Percentiles rank a stretch among this genome's conserved stretches.
Conservation (phyloP, 2,113 vertebrate genomes). For the Pollimyrus isidori region DNA sequence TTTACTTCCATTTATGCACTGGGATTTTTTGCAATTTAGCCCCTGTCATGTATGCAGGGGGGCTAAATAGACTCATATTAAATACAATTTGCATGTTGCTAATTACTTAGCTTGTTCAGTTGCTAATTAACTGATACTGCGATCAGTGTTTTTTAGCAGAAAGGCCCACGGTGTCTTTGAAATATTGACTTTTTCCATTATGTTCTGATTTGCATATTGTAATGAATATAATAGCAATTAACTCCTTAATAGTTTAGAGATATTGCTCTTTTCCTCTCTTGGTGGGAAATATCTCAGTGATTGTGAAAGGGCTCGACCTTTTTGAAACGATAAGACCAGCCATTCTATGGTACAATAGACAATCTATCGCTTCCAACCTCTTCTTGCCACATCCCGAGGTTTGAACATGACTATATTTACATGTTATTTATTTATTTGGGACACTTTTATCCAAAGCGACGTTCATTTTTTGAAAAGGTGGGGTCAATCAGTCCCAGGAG, state of each 20-base stretch:
- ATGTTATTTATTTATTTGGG: neutral
- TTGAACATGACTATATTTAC: neutral
- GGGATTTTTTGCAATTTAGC: slow-evolving; percentile 15
- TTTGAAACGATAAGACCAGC: neutral
- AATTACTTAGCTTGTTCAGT: slow-evolving; percentile 22
- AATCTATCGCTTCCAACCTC: neutral
- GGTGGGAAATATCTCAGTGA: slow-evolving; percentile 5
- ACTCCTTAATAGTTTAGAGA: slow-evolving; percentile 23
- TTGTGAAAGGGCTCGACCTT: neutral
- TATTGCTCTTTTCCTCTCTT: slow-evolving; percentile 6
- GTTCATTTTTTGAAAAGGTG: neutral
- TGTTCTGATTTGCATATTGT: slow-evolving; percentile 25
- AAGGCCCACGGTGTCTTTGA: slow-evolving; percentile 18
- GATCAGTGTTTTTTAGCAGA: slow-evolving; percentile 17
- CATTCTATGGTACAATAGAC: neutral
- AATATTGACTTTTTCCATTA: slow-evolving; percentile 27
- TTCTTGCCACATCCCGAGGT: neutral
- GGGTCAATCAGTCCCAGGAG: neutral
- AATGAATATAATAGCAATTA: slow-evolving; percentile 29
- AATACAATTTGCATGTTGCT: slow-evolving; percentile 22
- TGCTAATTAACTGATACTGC: slow-evolving; percentile 26
- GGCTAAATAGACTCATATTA: slow-evolving; percentile 19
- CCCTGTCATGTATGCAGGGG: slow-evolving; percentile 4
- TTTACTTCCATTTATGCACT: slow-evolving; percentile 16
- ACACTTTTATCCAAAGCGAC: neutral